phyloP scores from a whole-genome alignment of 2,113 vertebrate species.

The Candoia aspera region DNA sequence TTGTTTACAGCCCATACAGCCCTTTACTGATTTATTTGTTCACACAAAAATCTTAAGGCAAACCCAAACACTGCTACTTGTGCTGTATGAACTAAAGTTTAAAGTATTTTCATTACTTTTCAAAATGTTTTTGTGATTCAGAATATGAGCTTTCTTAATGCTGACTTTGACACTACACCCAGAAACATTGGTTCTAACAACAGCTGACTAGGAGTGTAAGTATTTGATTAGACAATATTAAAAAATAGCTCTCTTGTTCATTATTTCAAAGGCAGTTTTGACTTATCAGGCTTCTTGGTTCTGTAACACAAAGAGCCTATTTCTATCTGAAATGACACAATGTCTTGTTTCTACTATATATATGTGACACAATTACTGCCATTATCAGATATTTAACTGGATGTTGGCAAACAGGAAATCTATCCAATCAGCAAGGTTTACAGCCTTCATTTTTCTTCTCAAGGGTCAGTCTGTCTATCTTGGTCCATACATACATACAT shows the following conservation, averaged over 20 bases:
- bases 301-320: slow-evolving; percentile 21
- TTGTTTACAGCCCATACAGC: too few relatives aligned
- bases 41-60: not conserved
- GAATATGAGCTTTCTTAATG: not conserved
- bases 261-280: slow-evolving; percentile 26
- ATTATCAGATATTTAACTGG: not conserved
- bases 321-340: slow-evolving; percentile 9
- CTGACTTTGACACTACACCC: not conserved
- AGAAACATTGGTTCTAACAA: not conserved
- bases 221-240: slow-evolving; percentile 39
- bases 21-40: not conserved
- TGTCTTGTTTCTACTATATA: not conserved
- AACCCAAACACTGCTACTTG: not conserved
- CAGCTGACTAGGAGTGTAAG: not conserved
- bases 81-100: not conserved
- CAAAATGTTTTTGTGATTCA: not conserved
- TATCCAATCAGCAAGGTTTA: slow-evolving; percentile 20
- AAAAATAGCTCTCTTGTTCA: slow-evolving; percentile 25
- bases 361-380: not conserved
- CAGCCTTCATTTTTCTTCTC: slow-evolving; percentile 13
- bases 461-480: not conserved
- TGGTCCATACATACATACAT: not conserved
- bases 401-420: slow-evolving; percentile 34
- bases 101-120: not conserved
- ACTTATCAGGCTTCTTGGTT: slow-evolving; percentile 23